phyloP scores from a whole-genome alignment of 1,140 invertebrate species.

The Metopolophium dirhodum region DNA sequence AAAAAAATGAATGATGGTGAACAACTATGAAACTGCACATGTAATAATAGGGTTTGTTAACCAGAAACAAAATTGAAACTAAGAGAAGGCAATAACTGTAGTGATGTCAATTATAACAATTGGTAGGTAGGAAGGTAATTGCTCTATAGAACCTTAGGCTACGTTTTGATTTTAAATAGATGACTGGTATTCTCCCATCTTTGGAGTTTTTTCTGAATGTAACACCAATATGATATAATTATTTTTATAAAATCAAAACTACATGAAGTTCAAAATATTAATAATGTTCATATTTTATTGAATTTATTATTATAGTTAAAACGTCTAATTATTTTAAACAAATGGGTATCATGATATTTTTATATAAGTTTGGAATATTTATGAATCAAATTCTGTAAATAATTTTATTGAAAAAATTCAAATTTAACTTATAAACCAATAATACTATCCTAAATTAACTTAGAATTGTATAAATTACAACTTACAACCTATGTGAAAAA shows the following conservation, averaged over 20 bases:
- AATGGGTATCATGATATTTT: not conserved
- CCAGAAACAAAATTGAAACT: conserved; percentile 40
- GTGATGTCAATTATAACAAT: conserved; percentile 33
- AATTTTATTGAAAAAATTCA: not conserved
- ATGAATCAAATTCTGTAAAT: not conserved
- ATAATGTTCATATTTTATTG: not conserved
- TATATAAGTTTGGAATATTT: not conserved
- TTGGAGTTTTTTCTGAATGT: not conserved
- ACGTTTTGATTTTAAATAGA: not conserved
- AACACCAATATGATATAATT: not conserved
- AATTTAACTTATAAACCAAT: not conserved
- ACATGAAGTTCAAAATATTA: not conserved
- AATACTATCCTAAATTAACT: not conserved
- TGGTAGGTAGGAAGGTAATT: conserved; percentile 14
- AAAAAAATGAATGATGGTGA: conserved; percentile 7
- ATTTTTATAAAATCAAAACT: not conserved
- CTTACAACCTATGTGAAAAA: too few relatives aligned
- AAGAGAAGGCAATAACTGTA: conserved; percentile 26
- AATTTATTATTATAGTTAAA: not conserved
- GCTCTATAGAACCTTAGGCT: not conserved
- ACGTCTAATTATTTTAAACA: not conserved
- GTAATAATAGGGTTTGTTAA: conserved; percentile 34
- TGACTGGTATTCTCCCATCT: not conserved
- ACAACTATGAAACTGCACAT: not conserved
- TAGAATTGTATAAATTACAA: not conserved